A percentile compares a stretch with the other conserved stretches of the same genome.
Conservation (phyloP, 1,140 invertebrate genomes). For the Hirudo medicinalis region DNA sequence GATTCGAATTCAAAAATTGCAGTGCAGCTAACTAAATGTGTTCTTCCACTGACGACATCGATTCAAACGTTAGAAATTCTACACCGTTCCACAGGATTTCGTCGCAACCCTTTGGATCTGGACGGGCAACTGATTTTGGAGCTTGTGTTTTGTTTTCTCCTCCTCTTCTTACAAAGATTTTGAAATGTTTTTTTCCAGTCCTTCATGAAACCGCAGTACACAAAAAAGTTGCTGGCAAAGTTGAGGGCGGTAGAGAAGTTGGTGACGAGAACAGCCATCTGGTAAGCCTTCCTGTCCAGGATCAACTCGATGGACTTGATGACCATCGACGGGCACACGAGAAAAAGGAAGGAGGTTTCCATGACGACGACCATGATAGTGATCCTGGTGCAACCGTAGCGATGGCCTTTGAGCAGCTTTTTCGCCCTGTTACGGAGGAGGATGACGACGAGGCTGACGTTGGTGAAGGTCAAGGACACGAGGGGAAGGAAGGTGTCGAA, state of each 20-base stretch:
- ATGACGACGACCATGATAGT: constrained; percentile 18
- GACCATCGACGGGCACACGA: constrained; percentile 22
- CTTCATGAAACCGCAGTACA: constrained; percentile 18
- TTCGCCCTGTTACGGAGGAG: constrained; percentile 9
- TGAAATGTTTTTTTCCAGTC: too few species aligned
- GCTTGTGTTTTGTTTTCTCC: too few species aligned
- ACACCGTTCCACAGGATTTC: too few species aligned
- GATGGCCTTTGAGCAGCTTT: neutral
- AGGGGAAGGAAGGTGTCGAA: constrained; percentile 21
- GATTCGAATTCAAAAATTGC: too few species aligned
- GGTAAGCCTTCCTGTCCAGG: neutral
- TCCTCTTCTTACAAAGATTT: too few species aligned
- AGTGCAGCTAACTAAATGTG: too few species aligned
- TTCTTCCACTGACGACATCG: too few species aligned
- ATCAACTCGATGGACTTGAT: constrained; percentile 14
- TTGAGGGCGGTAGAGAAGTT: constrained; percentile 18
- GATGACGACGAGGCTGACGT: constrained; percentile 18
- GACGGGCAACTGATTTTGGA: too few species aligned
- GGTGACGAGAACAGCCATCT: constrained; percentile 18
- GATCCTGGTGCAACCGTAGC: constrained; percentile 7
- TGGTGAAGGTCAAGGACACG: constrained; percentile 15
- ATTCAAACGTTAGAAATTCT: too few species aligned
- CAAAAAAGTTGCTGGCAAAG: constrained; percentile 22
- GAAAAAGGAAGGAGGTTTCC: constrained; percentile 15
- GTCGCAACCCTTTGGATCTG: too few species aligned